Evolutionary conservation across 2,113 vertebrate genomes (phyloP).

Genomic region (Manacus vitellinus): DNA sequence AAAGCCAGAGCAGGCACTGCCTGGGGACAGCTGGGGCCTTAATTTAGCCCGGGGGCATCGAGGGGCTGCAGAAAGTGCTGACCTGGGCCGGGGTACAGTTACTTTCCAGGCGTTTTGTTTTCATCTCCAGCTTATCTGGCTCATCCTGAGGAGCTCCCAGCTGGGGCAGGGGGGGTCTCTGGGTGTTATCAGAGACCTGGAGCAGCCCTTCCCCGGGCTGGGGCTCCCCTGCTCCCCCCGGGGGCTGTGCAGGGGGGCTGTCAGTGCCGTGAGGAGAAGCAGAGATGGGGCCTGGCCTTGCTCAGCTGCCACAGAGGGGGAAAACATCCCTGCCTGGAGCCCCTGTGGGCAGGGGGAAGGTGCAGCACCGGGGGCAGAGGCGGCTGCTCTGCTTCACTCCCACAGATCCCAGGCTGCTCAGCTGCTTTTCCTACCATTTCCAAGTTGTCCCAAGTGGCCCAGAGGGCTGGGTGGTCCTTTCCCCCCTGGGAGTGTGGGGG

Average conservation of each 20-base stretch:
- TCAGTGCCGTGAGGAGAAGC: neutral
- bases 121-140: neutral
- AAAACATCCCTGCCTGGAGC: neutral
- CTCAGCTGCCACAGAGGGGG: neutral
- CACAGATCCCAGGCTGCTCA: neutral
- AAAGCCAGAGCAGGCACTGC: neutral
- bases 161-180: neutral
- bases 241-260: neutral
- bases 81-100: slow-evolving; percentile 6
- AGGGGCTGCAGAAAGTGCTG: slow-evolving; percentile 18
- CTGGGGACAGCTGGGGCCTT: slow-evolving; percentile 60
- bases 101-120: neutral
- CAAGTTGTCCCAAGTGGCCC: neutral
- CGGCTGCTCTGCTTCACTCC: fast-evolving
- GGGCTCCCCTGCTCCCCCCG: fast-evolving
- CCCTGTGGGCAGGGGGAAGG: fast-evolving
- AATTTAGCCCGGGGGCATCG: slow-evolving; percentile 29
- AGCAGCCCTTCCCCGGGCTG: fast-evolving
- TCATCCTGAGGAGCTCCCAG: neutral
- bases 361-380: neutral
- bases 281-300: neutral
- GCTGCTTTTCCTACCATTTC: fast-evolving
- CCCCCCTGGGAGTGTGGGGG: fast-evolving
- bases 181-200: neutral
- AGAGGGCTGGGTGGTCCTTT: fast-evolving